Percentiles rank a stretch among this genome's conserved stretches.
These are phyloP conservation scores for Procavia capensis DNA, from an alignment of 2,113 vertebrate genomes.

Conservation along the genomic window DNA sequence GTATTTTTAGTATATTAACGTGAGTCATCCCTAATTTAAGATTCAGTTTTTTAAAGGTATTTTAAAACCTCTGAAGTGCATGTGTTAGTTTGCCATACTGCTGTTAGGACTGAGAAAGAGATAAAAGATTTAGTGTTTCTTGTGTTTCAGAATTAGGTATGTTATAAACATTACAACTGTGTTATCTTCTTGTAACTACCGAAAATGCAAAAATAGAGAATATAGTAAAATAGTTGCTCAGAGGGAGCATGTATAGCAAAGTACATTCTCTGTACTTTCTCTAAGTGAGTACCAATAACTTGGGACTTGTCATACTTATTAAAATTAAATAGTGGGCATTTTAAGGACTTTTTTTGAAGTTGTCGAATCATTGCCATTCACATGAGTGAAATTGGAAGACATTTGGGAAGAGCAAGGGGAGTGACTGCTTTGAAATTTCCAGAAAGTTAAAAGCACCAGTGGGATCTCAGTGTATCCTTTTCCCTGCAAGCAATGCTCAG, in stretches of 20 bases:
- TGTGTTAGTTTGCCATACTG: background rate
- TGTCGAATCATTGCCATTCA: background rate
- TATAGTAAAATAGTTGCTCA: constrained; percentile 17
- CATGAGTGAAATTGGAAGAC: background rate
- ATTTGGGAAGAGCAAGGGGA: background rate
- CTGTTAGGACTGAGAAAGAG: background rate
- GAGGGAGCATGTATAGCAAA: background rate
- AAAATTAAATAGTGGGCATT: constrained; percentile 30
- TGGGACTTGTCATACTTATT: background rate
- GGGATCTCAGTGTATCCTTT: background rate
- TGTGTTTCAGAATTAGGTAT: background rate
- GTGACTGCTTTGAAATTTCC: background rate
- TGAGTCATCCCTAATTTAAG: background rate
- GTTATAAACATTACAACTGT: background rate
- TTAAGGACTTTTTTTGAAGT: background rate
- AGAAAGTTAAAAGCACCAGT: background rate
- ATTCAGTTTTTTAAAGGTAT: background rate
- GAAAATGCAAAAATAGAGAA: background rate
- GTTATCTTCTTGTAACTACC: background rate
- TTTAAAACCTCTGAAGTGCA: background rate
- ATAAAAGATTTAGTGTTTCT: background rate
- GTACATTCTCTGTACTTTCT: background rate
- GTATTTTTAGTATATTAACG: background rate
- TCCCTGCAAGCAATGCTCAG: background rate
- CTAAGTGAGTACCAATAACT: background rate